Conservation (phyloP, 2,888 invertebrate genomes). For the Tricholauxania praeusta region DNA sequence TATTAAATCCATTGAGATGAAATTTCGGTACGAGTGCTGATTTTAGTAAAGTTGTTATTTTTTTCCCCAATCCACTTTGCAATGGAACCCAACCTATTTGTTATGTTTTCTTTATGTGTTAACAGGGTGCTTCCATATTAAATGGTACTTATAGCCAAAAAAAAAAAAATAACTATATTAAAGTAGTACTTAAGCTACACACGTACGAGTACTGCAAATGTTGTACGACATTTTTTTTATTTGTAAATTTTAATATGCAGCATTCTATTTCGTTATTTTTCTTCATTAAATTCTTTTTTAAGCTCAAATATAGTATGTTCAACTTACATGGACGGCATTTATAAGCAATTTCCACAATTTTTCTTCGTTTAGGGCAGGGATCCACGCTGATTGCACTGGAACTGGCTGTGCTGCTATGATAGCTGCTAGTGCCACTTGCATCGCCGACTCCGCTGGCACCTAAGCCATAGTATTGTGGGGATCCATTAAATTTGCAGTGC, state of each 20-base stretch:
- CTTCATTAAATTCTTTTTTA: not conserved
- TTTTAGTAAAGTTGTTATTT: too few relatives aligned
- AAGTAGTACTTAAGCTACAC: too few relatives aligned
- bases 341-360: conserved; percentile 95
- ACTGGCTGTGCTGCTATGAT: conserved; percentile 64
- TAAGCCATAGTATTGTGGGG: conserved; percentile 85
- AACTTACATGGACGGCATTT: conserved; percentile 97
- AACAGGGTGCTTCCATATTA: too few relatives aligned
- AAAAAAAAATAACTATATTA: too few relatives aligned
- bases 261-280: too few relatives aligned
- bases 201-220: too few relatives aligned
- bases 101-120: too few relatives aligned
- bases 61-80: too few relatives aligned
- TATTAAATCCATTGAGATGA: conserved; percentile 50
- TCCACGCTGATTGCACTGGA: conserved; percentile 68
- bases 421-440: conserved; percentile 63
- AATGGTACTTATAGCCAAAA: too few relatives aligned
- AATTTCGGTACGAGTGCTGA: conserved; percentile 50
- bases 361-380: conserved; percentile 91
- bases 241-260: not conserved
- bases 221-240: not conserved
- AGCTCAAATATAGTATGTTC: conserved; percentile 10
- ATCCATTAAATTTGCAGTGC: conserved; percentile 91
- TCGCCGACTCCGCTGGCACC: conserved; percentile 69
- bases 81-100: too few relatives aligned